Percentiles rank a stretch among this genome's conserved stretches.
These are phyloP conservation scores for Melieria crassipennis DNA, from an alignment of 2,888 invertebrate species.

Conservation along the genomic window DNA sequence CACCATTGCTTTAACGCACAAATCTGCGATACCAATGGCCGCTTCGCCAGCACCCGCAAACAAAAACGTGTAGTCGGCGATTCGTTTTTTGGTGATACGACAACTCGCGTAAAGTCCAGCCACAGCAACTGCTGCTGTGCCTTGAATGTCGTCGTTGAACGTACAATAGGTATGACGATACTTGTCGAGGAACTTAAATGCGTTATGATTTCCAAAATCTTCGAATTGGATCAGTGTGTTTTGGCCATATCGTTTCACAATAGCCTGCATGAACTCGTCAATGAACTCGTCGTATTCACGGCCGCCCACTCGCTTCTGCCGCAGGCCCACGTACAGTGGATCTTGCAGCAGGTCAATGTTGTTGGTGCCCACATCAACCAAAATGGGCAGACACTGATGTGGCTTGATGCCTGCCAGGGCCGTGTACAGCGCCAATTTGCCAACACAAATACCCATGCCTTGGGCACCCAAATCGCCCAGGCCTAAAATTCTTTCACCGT, in stretches of 20 bases:
- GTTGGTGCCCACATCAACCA: slow-evolving; percentile 94
- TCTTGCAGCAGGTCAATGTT: slow-evolving; percentile 90
- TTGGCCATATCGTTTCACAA: slow-evolving; percentile 86
- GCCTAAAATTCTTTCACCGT: slow-evolving; percentile 96
- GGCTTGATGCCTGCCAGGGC: slow-evolving; percentile 97
- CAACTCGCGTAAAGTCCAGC: slow-evolving; percentile 77
- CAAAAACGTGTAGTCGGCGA: slow-evolving; percentile 87
- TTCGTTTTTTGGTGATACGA: slow-evolving; percentile 71
- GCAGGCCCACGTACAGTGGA: slow-evolving; percentile 92
- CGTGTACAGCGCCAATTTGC: slow-evolving; percentile 94
- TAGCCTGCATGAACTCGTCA: slow-evolving; percentile 97
- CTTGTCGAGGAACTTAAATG: slow-evolving; percentile 91
- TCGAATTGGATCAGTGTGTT: slow-evolving; percentile 91
- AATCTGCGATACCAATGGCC: slow-evolving; percentile 90
- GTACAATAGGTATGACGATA: slow-evolving; percentile 93
- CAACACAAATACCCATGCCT: slow-evolving; percentile 98
- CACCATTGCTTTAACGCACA: slow-evolving; percentile 90
- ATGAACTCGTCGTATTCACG: slow-evolving; percentile 90
- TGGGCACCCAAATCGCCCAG: slow-evolving; percentile 96
- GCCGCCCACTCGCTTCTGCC: slow-evolving; percentile 86
- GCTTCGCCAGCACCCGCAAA: slow-evolving; percentile 95
- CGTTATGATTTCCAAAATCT: slow-evolving; percentile 97
- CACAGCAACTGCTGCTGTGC: slow-evolving; percentile 95
- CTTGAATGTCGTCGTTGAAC: slow-evolving; percentile 99
- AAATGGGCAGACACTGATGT: slow-evolving; percentile 92